Evolutionary conservation across 1,140 invertebrate species (phyloP), one percentile per base, ranked within the genome.

Genomic region (Bombus waltoni): DNA sequence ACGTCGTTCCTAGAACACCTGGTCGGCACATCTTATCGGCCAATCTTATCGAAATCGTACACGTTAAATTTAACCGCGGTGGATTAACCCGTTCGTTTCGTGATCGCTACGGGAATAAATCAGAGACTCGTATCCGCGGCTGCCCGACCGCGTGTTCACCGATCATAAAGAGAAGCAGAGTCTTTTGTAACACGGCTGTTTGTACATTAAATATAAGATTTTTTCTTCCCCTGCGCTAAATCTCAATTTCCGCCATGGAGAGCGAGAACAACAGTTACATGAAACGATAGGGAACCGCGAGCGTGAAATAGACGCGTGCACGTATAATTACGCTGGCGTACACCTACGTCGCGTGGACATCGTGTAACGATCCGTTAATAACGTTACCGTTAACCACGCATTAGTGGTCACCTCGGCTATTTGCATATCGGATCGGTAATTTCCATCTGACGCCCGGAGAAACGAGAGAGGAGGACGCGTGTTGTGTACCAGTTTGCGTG

Each of bases 361-460:
- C 80, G 89, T 90, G 89, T 90, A 90, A 90, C 89, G 88, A 93
- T 92, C 92, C 92, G 93, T 93, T 93, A 93, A 93, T 91, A 93
- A 91, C 92, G 90, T 92, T 93, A 93, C 93, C 93, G 93, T 93
- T 93, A 93, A 91, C 92, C 90, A 89, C 91, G 90, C 92, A 92
- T 93, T 93, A 93, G 91, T 89, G 91, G 91, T 92, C 90, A 70
- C 78, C 87, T 83, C 47, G 85, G 83, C 87, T 91, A 93, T 93
- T 93, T 93, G 92, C 93, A 93, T 93, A 93, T 93, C 92, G 90
- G 92, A 92, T 93, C 92, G 91, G 92, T 90, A 93, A 93, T 93
- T 93, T 93, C 92, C 91, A 91, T 90, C 82, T 80, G 84, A 81
- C 88, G 88, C 42, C 66, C 57, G 28, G 78, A 59, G 62, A 83